Base-by-base conservation (phyloP, 2,113 vertebrate species). In the Lepisosteus osseus region DNA sequence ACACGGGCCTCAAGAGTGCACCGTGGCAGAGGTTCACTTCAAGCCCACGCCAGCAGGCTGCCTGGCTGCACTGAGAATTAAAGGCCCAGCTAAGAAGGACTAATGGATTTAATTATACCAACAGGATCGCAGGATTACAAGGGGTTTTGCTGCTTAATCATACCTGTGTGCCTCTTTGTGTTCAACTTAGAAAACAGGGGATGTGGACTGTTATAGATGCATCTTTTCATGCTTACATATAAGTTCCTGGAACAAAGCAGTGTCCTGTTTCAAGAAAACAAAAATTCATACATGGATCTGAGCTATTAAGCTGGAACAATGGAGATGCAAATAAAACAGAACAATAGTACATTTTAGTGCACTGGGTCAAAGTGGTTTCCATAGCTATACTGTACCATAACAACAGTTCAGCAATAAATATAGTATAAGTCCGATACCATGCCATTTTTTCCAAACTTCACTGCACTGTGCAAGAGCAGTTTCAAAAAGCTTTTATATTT, bases 121-220 rank as follows among this genome's bases (percentile, higher is more conserved):
- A 79, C 72, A 59, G 83, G 87, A 87, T 87, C 80, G 67, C 69
- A 73, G 80, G 83, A 82, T 83, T 84, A 88, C 75, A 62, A 0
- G 3, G 76, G 82, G 85, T 84, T 84, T 86, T 85, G 76, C 83
- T 85, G 75, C 69, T 74, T 84, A 85, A 86, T 80, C 68, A 57
- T 64, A 72, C 71, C 69, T 72, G 76, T 63, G 72, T 66, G 68
- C 42, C 44, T 78, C 72, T 62, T 66, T 44, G 6, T 40, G 12
- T 41, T 47, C 15, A 5, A 9, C 5, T 5, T 51, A 6, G 47
- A 51, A 51, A 51, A 51, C 9, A 51, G 5, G 9, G 5, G 14
- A 59, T n/a, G 5, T n/a, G 14, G 14, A 12, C n/a, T 14, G 4
- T 12, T 59, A 59, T 59, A 59, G 3, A 59, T 59, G 56, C 57